Evolutionary conservation across 2,888 invertebrate species (phyloP).

Genomic region (Scaptomyza reducta): DNA sequence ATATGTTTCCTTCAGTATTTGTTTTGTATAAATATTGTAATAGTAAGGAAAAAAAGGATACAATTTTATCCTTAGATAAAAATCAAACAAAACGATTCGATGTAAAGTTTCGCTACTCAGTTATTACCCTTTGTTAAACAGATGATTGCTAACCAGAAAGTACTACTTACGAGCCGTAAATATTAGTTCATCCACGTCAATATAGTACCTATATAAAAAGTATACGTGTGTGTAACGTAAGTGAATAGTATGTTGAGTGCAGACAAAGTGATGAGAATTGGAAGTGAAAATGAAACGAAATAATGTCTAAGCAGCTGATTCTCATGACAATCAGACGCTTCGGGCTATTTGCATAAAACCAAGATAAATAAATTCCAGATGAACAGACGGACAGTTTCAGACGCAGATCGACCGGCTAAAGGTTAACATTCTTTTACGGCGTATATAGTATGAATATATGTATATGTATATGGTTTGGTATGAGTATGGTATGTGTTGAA

Average conservation of each 20-base stretch:
- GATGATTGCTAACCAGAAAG: constrained; percentile 7
- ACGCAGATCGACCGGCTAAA: constrained; percentile 65
- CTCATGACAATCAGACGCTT: constrained; percentile 60
- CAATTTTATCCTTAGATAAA: background rate
- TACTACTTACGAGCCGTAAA: constrained; percentile 2
- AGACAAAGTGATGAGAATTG: constrained; percentile 4
- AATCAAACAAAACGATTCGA: background rate
- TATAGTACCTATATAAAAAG: constrained; percentile 1
- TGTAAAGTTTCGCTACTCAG: background rate
- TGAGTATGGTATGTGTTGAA: constrained; percentile 8
- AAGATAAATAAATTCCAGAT: constrained; percentile 62
- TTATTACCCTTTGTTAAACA: background rate
- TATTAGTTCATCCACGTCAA: background rate
- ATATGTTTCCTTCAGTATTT: background rate
- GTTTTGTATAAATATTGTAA: background rate
- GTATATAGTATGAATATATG: constrained; percentile 4
- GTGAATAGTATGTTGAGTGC: constrained; percentile 20
- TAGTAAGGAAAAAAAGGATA: background rate
- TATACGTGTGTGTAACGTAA: constrained; percentile 1
- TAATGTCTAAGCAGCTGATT: constrained; percentile 61
- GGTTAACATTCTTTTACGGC: constrained; percentile 53
- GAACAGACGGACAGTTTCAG: constrained; percentile 48
- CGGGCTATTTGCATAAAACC: constrained; percentile 60
- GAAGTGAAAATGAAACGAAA: constrained; percentile 32
- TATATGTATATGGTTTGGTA: constrained; percentile 1